phyloP scores from a whole-genome alignment of 2,113 vertebrate species.

The Nesoenas mayeri region DNA sequence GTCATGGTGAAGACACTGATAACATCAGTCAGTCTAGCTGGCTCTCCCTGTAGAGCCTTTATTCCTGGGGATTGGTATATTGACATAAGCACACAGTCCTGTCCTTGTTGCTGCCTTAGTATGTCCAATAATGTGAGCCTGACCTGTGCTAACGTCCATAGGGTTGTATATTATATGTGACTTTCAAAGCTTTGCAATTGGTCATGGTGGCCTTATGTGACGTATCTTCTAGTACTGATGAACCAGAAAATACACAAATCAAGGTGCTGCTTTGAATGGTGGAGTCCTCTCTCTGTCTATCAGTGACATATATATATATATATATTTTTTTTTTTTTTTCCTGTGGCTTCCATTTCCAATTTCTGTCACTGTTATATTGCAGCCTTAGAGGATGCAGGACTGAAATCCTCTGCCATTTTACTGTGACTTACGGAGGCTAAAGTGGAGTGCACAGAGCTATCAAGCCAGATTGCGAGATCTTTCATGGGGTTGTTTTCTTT shows the following conservation, averaged over 20 bases:
- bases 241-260: not conserved
- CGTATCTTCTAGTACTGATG: not conserved
- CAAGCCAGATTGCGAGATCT: slow-evolving; percentile 1
- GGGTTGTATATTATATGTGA: not conserved
- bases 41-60: not conserved
- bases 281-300: not conserved
- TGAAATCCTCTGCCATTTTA: slow-evolving; percentile 6
- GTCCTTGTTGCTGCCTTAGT: not conserved
- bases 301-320: no score
- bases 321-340: not conserved
- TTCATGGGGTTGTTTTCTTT: slow-evolving; percentile 1
- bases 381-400: not conserved
- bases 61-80: not conserved
- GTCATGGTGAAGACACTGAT: not conserved
- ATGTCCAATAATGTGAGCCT: not conserved
- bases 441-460: not conserved
- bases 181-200: not conserved
- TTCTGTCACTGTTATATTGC: not conserved
- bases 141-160: not conserved
- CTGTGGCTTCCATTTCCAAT: not conserved
- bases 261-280: not conserved
- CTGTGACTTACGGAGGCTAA: not conserved
- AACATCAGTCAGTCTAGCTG: not conserved
- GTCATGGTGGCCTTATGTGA: not conserved
- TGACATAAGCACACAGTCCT: not conserved